Evolutionary conservation across 2,113 vertebrate genomes (phyloP), one percentile per base, ranked within the genome.

Genomic region (Sylvietta virens): DNA sequence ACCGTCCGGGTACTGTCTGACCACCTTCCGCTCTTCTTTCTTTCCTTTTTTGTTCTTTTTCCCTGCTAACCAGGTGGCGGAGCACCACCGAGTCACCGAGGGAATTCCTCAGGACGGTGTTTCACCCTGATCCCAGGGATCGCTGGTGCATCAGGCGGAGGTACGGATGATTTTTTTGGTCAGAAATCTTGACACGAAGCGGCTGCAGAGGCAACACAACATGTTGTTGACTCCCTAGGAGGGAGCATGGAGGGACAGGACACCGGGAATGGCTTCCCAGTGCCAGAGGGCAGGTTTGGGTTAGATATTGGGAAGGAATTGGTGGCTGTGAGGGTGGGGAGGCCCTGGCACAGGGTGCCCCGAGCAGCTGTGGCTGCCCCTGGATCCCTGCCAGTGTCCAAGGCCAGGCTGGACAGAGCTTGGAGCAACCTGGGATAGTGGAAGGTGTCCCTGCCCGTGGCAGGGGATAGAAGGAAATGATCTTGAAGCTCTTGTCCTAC

Each of bases 261-360:
- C 16, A 0, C 21, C 39, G 66, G 85, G 1, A 57, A 28, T 57
- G 76, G 31, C 14, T 80, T 2, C 40, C 13, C 48, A 54, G 0
- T 8, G 48, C 35, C 50, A 33, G 11, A 12, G 57, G 35, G 30
- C 48, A 79, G 57, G 21, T 5, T 0, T 2, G 1, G 57, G 2
- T 72, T 47, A 47, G 47, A 20, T 24, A 0, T 16, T 31, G 86
- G 76, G 26, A 3, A 50, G 67, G 50, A 50, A 65, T 57, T 65
- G 1, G 1, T 57, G 26, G 0, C 5, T 50, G 58, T 0, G 57
- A 88, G 42, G 31, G 28, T 47, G 56, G n/a, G 5, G 1, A 78
- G n/a, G 47, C 19, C 23, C 73, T 87, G 73, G 64, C 40, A 3
- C 20, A 62, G 47, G 15, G 39, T 81, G 20, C 16, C 24, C 74